Conservation (phyloP, 2,888 invertebrate species). For the Pseudococcus jackbeardsleyi region DNA sequence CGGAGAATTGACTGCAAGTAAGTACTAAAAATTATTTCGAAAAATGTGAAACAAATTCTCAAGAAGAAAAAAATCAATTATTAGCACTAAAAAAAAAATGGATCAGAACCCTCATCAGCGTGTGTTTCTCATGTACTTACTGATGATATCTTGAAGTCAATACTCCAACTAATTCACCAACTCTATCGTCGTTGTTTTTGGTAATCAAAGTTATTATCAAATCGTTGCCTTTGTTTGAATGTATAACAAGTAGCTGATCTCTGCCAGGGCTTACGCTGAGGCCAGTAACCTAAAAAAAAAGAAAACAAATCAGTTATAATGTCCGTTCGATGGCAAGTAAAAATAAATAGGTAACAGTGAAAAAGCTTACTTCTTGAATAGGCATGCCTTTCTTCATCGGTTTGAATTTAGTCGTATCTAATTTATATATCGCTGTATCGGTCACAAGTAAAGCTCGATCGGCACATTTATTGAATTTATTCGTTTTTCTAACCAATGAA, state of each 20-base stretch:
- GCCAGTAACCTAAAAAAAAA: constrained; percentile 78
- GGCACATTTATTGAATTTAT: constrained; percentile 82
- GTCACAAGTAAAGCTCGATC: constrained; percentile 92
- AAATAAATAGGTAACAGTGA: too few relatives aligned
- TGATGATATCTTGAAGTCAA: constrained; percentile 81
- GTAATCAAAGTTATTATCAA: constrained; percentile 83
- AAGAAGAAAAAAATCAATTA: too few relatives aligned
- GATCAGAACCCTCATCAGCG: too few relatives aligned
- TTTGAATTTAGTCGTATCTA: constrained; percentile 89
- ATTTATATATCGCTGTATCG: constrained; percentile 86
- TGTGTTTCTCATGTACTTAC: constrained; percentile 73
- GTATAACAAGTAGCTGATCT: constrained; percentile 89
- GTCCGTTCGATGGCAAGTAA: too few relatives aligned
- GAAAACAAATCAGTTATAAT: constrained; percentile 56
- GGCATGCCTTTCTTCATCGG: constrained; percentile 88
- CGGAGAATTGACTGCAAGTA: too few relatives aligned
- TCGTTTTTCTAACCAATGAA: constrained; percentile 79
- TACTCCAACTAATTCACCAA: constrained; percentile 89
- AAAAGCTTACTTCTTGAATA: constrained; percentile 77
- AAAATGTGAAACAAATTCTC: too few relatives aligned
- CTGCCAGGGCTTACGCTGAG: constrained; percentile 87
- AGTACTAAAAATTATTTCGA: too few relatives aligned
- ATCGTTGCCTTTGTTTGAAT: constrained; percentile 90
- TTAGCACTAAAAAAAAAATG: too few relatives aligned
- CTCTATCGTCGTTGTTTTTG: constrained; percentile 76